Conservation (phyloP, 2,113 vertebrate genomes). For the Hemicordylus capensis region DNA sequence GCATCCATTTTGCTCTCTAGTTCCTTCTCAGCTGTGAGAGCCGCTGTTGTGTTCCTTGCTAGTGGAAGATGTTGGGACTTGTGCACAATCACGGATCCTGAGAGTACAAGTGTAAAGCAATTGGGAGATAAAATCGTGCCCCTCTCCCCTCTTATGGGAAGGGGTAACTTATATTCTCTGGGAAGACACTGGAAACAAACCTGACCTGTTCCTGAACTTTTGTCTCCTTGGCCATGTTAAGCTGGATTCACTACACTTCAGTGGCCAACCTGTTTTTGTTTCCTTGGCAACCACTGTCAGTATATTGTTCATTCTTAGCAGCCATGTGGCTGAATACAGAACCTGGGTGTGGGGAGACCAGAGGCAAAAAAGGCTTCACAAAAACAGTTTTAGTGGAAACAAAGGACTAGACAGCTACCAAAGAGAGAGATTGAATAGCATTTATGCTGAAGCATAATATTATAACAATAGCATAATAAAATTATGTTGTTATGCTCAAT, state of each 20-base stretch:
- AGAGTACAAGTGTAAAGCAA: constrained; percentile 3
- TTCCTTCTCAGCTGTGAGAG: not conserved
- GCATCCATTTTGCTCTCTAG: not conserved
- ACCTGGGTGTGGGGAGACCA: not conserved
- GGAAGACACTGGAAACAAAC: constrained; percentile 56
- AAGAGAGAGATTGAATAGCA: not conserved
- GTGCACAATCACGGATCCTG: not conserved
- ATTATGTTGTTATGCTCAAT: too few species aligned
- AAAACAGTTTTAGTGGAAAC: not conserved
- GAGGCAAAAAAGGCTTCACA: not conserved
- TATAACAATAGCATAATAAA: too few species aligned
- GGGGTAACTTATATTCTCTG: constrained; percentile 35
- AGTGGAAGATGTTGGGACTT: not conserved
- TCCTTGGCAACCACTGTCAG: not conserved
- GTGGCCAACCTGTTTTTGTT: not conserved
- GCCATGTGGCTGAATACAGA: not conserved
- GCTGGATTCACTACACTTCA: not conserved
- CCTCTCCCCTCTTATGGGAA: not conserved
- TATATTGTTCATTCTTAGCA: not conserved
- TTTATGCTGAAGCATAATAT: not conserved
- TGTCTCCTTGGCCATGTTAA: not conserved
- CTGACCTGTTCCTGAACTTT: not conserved
- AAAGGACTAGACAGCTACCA: not conserved
- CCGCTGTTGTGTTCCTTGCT: not conserved
- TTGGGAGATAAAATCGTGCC: not conserved